Evolutionary conservation across 2,888 invertebrate species (phyloP), one percentile per base, ranked within the genome.

Genomic region (Andrena trimmerana): DNA sequence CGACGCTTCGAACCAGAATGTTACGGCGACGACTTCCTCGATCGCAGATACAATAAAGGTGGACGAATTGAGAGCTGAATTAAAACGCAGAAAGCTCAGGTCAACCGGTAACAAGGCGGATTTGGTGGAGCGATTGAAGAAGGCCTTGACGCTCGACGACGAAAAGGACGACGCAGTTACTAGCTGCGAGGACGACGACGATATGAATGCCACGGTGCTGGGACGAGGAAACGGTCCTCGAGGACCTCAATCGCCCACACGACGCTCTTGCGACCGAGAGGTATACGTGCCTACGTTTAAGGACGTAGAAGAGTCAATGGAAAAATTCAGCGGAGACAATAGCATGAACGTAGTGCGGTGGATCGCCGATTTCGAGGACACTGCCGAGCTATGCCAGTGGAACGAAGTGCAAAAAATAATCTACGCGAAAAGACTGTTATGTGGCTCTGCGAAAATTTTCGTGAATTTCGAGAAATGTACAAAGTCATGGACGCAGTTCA

Each of bases 321-420:
- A 60, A 29, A 29, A 10, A 10, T 31, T 60, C 60, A 60, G 29
- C 27, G 60, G 60, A 13, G 60, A 60, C 29, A 29, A 29, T 16
- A 31, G 29, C 6, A 24, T 29, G 31, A 60, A 60, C 29, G 60
- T 60, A 2, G 33, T 5, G n/a, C 27, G 24, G 13, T 60, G 31
- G 60, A 4, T 60, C 13, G 13, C 16, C 31, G 60, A 60, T 4
- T 60, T 60, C n/a, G 31, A 60, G n/a, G 60, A 60, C 16, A 29
- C 60, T 5, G 60, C 60, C n/a, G 29, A 60, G 13, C n/a, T 60
- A n/a, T 60, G 60, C 5, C 29, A 60, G 20, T 60, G 60, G 60
- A 60, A 13, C 6, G 31, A n/a, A 1, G 60, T 60, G 10, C 60
- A 60, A 60, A 60, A 60, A 60, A 0, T 33, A 8, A 8, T 33